Evolutionary conservation across 2,797 vertebrate species (phyloP).

Genomic region (Clarias pachynema): DNA sequence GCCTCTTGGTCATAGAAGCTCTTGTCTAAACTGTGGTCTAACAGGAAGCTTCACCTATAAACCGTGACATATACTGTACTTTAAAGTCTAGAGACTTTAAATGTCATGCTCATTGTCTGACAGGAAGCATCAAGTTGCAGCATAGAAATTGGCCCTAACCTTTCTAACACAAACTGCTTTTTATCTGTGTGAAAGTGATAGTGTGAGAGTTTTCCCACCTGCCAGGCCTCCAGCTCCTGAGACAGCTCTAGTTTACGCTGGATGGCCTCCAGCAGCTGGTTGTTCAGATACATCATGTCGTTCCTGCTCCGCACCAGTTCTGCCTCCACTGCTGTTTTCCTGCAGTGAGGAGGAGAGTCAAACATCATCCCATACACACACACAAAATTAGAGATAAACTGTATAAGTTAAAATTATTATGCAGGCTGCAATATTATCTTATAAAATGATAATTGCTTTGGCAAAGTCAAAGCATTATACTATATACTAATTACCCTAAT

Average conservation of each 20-base stretch:
- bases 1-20: background rate
- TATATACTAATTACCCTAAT: background rate
- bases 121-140: constrained; percentile 26
- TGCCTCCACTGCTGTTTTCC: constrained; percentile 83
- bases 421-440: no score
- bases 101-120: background rate
- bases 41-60: constrained; percentile 10
- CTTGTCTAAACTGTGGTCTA: background rate
- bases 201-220: constrained; percentile 68
- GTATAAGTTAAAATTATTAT: background rate
- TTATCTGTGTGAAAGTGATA: background rate
- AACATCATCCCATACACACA: background rate
- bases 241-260: constrained; percentile 85
- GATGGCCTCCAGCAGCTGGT: constrained; percentile 84
- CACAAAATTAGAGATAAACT: background rate
- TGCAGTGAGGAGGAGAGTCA: constrained; percentile 47
- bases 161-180: background rate
- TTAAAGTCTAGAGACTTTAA: background rate
- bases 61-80: background rate
- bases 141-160: constrained; percentile 20
- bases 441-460: background rate
- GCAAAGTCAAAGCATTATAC: no score
- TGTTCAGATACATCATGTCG: constrained; percentile 80
- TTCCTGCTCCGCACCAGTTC: constrained; percentile 80
- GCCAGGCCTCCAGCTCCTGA: constrained; percentile 88